Evolutionary conservation across 2,113 vertebrate species (phyloP), one percentile per base, ranked within the genome.

Genomic region (Pimephales promelas): DNA sequence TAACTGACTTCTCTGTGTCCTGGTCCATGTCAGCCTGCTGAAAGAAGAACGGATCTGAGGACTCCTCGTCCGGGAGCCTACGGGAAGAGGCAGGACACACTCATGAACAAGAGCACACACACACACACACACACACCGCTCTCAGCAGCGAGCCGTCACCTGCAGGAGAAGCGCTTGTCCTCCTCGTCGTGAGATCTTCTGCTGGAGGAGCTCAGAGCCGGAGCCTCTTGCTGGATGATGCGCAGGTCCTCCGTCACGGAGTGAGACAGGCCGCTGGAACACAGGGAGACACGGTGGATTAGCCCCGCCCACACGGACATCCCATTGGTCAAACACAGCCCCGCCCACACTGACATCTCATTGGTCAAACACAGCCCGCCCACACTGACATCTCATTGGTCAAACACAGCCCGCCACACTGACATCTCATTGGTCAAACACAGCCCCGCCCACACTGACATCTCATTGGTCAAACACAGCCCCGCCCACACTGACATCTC

Each of bases 181-280:
- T 95, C 95, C 0, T 92, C 90, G 0, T 88, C 90, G 3, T 95
- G 96, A 22, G 92, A 94, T 24, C 93, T 96, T 52, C 91, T 92
- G 49, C 83, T 92, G 70, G 83, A 86, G 0, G 90, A 87, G 0
- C 88, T 71, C 73, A 85, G 16, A 11, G 82, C 59, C 0, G 97
- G 97, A 0, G 86, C 93, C 83, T 98, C 97, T 90, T 99, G 98
- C 88, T 98, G 94, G 79, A 99, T 99, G 8, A 94, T 98, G 83
- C 97, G 96, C 97, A 99, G 96, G 85, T 98, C 97, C 6, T 96
- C 95, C 0, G 91, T 84, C 18, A 98, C 96, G 0, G 98, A 99
- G 87, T 99, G 98, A 54, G 98, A 99, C 90, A 99, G 93, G n/a
- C 95, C 96, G 75, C 98, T 99, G 75, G 16, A 81, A 64, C 13